A percentile compares a stretch with the other conserved stretches of the same genome.
phyloP scores from a whole-genome alignment of 2,113 vertebrate species.

The Egretta garzetta region DNA sequence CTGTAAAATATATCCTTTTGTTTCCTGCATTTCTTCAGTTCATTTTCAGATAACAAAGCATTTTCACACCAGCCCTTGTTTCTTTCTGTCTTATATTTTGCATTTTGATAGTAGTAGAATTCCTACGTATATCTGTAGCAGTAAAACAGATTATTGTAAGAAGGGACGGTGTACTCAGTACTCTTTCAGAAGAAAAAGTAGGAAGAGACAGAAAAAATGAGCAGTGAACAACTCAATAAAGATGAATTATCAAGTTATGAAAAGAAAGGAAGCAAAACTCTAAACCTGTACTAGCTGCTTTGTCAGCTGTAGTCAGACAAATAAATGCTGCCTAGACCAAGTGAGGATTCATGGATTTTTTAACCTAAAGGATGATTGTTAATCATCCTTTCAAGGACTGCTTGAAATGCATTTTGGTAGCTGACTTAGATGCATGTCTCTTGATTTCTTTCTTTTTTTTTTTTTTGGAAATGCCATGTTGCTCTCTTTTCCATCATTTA shows the following conservation, averaged over 20 bases:
- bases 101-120: neutral
- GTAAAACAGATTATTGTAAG: neutral
- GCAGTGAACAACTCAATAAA: neutral
- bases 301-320: neutral
- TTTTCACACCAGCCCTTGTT: neutral
- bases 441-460: neutral
- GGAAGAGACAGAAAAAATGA: neutral
- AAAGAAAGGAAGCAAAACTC: neutral
- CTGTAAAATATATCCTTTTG: neutral
- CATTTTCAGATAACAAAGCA: neutral
- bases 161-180: neutral
- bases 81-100: neutral
- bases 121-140: neutral
- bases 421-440: neutral
- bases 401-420: neutral
- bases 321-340: neutral
- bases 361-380: neutral
- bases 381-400: neutral
- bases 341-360: neutral
- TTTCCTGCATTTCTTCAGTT: neutral
- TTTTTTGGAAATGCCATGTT: neutral
- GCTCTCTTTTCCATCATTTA: neutral
- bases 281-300: neutral
- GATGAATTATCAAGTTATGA: neutral
- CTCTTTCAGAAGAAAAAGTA: neutral